Base-by-base conservation (phyloP, 2,113 vertebrate genomes). In the Epinephelus fuscoguttatus region DNA sequence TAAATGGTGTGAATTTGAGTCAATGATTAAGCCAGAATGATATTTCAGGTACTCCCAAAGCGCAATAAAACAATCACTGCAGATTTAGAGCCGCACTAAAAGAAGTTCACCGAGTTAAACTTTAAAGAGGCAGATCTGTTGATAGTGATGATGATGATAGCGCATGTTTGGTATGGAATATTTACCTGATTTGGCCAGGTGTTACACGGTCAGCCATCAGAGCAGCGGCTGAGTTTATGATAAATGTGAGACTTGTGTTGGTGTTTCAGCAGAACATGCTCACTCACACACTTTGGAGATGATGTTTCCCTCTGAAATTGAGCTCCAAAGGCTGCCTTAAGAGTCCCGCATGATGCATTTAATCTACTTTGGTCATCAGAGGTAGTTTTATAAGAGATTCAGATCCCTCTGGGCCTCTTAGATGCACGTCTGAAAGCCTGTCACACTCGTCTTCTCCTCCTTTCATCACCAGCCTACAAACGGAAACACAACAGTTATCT, bases 1-100 rank as follows among this genome's bases (percentile, higher is more conserved):
- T 78, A 79, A 89, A 76, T 37, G 8, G 72, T 67, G 74, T 82
- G 81, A 80, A 70, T 70, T 67, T 23, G 14, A 68, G 90, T 87
- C 12, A 93, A 89, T 92, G 72, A 89, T 93, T 89, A 82, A 89
- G 14, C 76, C 1, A 0, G 53, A 18, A 71, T 75, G 37, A 72
- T 74, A 21, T 67, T 79, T 23, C 21, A 59, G 73, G 72, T 71
- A 67, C 84, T 87, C 73, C 52, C 72, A 82, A 66, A 50, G 37
- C 62, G 66, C 69, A 68, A 70, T 90, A 90, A 93, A 93, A 81
- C 10, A 79, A 88, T 88, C 74, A 49, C 30, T 30, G 7, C 27
- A 61, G 21, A 17, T 85, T 81, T 73, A 82, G 80, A 73, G 11
- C 3, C n/a, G n/a, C 6, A 21, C 80, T 61, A 81, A 83, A 78